Base-by-base conservation (phyloP, 2,797 vertebrate genomes). In the Stomatorhinus walkeri region DNA sequence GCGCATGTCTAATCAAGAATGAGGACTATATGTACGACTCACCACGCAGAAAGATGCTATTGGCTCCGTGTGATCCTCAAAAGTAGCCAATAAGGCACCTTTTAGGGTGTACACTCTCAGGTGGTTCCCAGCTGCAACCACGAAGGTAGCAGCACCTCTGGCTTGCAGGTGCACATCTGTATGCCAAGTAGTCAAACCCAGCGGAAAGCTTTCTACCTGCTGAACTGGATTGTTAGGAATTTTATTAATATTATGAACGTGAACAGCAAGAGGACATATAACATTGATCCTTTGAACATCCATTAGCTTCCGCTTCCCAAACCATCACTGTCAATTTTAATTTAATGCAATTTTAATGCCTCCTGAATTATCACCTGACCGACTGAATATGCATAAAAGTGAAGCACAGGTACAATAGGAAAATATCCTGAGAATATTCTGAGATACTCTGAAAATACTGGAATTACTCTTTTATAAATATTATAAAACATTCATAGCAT, bases 41-140 rank as follows among this genome's bases (percentile, higher is more conserved):
- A 97, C 97, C 97, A 97, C 96, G 92, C 94, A 95, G 88, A 96
- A 46, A n/a, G 96, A 95, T 0, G 93, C 90, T 88, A 96, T 96
- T 19, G 95, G 93, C 91, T 92, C 89, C 0, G 89, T 93, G 88
- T 98, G 97, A 89, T 98, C 96, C 90, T 94, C 93, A 92, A 97
- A 97, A 91, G 76, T 89, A 1, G 95, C 93, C 43, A 97, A 90
- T 56, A 94, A 90, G 48, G 88, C 91, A 89, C 96, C 96, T 88
- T 94, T 95, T 85, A 96, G 90, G 61, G 95, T 96, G 90, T 92
- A 94, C 1, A 95, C 92, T 90, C 92, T 94, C 49, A 89, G 24
- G 22, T 89, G 87, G 8, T 89, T 88, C 52, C 90, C 83, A 0
- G 5, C 48, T 87, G 91, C 90, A 88, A 89, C 56, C 90, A 97